Percentiles rank a stretch among this genome's conserved stretches.
Evolutionary conservation across 2,797 vertebrate species (phyloP).

Genomic region (Danio aesculapii): DNA sequence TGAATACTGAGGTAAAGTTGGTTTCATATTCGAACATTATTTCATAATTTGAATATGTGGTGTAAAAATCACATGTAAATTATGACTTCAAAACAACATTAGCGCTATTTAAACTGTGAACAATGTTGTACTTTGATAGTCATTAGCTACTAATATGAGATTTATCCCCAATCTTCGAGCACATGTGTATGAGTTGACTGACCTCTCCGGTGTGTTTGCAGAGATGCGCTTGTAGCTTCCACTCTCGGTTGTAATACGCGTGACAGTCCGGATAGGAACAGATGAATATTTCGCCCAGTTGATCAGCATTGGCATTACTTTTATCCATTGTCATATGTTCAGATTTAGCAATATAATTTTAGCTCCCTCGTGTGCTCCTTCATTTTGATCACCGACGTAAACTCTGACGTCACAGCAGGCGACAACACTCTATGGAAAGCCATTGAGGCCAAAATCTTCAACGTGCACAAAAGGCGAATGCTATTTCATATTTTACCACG

Average conservation of each 20-base stretch:
- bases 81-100: too few species aligned
- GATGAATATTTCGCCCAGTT: slow-evolving; percentile 71
- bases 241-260: slow-evolving; percentile 84
- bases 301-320: neutral
- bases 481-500: too few species aligned
- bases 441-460: neutral
- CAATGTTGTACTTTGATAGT: too few species aligned
- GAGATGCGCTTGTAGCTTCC: slow-evolving; percentile 88
- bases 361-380: neutral
- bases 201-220: slow-evolving; percentile 91
- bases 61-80: too few species aligned
- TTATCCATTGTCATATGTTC: slow-evolving; percentile 7
- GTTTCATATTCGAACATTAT: too few species aligned
- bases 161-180: neutral
- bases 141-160: neutral
- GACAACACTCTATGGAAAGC: slow-evolving; percentile 13
- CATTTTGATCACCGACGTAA: neutral
- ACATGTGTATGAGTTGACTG: slow-evolving; percentile 18
- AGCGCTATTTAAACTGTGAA: too few species aligned
- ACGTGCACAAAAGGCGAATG: neutral
- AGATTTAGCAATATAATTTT: too few species aligned
- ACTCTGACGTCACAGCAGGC: neutral
- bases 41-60: too few species aligned
- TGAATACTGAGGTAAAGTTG: too few species aligned
- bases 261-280: slow-evolving; percentile 87